These are phyloP conservation scores for Oreotrochilus melanogaster DNA, from an alignment of 2,113 vertebrate species.

Conservation along the genomic window DNA sequence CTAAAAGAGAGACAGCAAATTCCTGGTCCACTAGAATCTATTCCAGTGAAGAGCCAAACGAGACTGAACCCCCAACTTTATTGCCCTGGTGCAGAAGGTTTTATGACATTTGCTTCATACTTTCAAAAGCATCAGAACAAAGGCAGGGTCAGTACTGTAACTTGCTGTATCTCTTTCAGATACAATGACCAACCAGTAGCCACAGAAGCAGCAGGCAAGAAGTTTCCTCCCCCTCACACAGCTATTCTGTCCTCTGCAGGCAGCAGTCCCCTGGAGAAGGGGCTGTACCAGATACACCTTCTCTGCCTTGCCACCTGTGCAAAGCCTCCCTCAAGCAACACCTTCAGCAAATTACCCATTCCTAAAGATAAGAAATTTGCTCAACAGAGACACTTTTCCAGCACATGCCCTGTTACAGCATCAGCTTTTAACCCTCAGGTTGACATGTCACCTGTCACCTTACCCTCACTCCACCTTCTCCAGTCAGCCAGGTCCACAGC, in stretches of 20 bases:
- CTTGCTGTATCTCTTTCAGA: not conserved
- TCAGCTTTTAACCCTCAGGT: not conserved
- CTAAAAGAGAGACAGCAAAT: not conserved
- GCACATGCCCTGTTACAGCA: rapidly evolving
- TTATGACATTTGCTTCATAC: not conserved
- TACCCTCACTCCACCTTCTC: not conserved
- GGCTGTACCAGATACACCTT: not conserved
- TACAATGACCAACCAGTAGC: not conserved
- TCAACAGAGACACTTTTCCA: not conserved
- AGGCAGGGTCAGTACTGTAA: not conserved
- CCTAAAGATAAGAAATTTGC: not conserved
- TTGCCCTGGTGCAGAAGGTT: not conserved
- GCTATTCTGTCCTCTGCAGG: not conserved
- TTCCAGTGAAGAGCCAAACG: not conserved
- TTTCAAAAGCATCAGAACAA: not conserved
- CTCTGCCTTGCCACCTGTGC: not conserved
- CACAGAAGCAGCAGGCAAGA: not conserved
- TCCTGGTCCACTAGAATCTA: not conserved
- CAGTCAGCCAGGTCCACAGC: not conserved
- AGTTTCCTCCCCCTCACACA: not conserved
- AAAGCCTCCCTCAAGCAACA: not conserved
- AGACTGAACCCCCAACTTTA: not conserved
- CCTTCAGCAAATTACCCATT: not conserved
- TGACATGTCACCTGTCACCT: not conserved
- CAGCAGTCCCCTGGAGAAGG: not conserved